phyloP scores from a whole-genome alignment of 2,113 vertebrate species.

The Pelvicachromis taeniatus region DNA sequence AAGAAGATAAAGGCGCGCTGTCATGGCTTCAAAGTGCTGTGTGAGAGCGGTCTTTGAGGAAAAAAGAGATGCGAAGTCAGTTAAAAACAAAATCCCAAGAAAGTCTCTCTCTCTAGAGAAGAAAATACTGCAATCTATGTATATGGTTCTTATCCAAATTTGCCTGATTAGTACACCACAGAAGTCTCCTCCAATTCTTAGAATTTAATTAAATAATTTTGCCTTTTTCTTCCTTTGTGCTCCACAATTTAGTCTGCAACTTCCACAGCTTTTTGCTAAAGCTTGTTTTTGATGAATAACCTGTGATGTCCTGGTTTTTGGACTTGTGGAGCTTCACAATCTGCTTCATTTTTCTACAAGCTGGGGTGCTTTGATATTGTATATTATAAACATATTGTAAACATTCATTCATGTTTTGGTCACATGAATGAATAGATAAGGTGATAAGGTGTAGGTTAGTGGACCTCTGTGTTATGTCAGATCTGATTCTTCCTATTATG shows the following conservation, averaged over 20 bases:
- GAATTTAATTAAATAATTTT: background rate
- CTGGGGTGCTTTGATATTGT: background rate
- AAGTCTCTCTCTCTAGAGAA: background rate
- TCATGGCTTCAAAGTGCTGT: slow-evolving; percentile 1
- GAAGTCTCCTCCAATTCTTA: background rate
- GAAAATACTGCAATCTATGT: background rate
- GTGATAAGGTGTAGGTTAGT: background rate
- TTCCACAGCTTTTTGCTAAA: background rate
- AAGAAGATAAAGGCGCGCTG: slow-evolving; percentile 7
- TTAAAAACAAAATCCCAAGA: background rate
- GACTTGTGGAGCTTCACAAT: background rate
- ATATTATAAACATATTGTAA: too few species aligned
- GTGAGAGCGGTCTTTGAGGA: background rate
- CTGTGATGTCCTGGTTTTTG: slow-evolving; percentile 1
- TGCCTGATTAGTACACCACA: background rate
- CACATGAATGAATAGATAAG: background rate
- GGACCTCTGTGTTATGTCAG: background rate
- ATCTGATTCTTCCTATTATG: background rate
- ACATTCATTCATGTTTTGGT: too few species aligned
- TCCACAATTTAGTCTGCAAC: background rate
- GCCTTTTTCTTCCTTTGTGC: background rate
- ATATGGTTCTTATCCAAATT: background rate
- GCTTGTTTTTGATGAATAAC: background rate
- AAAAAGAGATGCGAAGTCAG: background rate
- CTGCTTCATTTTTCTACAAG: background rate